Conservation (phyloP, 2,888 invertebrate genomes). For the Glyphotaelius pellucidus region DNA sequence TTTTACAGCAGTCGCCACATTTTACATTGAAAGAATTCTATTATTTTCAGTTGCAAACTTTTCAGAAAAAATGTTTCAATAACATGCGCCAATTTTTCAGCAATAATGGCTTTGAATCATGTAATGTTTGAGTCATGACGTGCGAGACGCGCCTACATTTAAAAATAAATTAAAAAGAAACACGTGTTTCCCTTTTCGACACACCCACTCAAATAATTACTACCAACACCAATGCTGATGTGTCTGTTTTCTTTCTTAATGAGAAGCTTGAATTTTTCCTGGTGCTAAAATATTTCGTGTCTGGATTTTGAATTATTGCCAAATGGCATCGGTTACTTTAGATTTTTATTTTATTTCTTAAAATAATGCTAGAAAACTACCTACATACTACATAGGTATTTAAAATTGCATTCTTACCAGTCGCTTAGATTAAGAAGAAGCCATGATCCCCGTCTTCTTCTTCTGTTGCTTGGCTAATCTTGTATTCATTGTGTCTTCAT, state of each 20-base stretch:
- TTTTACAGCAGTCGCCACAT: too few relatives aligned
- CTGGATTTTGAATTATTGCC: neutral
- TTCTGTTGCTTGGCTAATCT: too few relatives aligned
- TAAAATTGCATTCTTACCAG: too few relatives aligned
- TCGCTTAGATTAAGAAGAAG: too few relatives aligned
- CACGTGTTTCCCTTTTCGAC: neutral
- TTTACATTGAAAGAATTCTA: too few relatives aligned
- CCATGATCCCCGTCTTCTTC: too few relatives aligned
- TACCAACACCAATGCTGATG: neutral
- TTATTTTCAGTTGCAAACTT: too few relatives aligned
- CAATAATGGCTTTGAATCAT: neutral
- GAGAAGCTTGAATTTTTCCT: neutral
- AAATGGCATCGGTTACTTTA: neutral
- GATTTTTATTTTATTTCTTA: neutral
- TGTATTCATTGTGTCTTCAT: too few relatives aligned
- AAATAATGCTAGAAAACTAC: neutral
- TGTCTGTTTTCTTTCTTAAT: neutral
- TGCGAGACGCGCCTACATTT: neutral
- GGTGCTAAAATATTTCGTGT: neutral
- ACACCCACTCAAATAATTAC: neutral
- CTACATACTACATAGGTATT: neutral
- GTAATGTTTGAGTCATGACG: neutral
- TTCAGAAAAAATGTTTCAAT: too few relatives aligned
- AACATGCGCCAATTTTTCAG: neutral
- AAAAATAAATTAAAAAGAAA: neutral